Base-by-base conservation (phyloP, 2,888 invertebrate genomes). In the Tetranychus piercei region DNA sequence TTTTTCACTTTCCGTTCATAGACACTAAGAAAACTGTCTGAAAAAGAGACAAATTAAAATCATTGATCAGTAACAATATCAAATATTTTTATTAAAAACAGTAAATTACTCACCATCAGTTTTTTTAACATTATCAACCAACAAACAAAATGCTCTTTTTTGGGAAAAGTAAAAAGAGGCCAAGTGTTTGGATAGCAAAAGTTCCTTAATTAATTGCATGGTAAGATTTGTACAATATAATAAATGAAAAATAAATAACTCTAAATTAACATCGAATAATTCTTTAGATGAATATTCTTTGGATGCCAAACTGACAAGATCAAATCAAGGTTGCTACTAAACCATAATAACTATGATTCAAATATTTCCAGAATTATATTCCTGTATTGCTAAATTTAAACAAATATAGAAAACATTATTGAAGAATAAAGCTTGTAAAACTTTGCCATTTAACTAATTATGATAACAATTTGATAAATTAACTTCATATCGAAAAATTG, bases 1-100 rank as follows among this genome's bases (percentile, higher is more conserved):
- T 77, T 78, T 22, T 79, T 70, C 1, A 78, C 75, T 72, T 76
- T 76, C 20, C 77, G 72, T 75, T 76, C 75, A 66, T 78, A 78
- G 3, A 75, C 71, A 22, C 34, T 20, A 1, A 69, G 69, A 22
- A 69, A 23, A n/a, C 20, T 69, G 1, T 22, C 69, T 69, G 34
- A 7, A 69, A 23, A 67, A 22, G 34, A 69, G 7, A 55, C 55
- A 55, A 55, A 55, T 9, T 1, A 7, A 55, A 55, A 55, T 34
- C 34, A 34, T 34, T 34, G 34, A 9, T 7, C 6, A n/a, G 65
- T 15, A 66, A 20, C 20, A 18, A 1, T 66, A 66, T 66, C 7
- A 20, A 18, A 7, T 7, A 7, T 20, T 66, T 66, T 66, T 18
- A 6, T 66, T 11, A 1, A 69, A 23, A 23, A n/a, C 6, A 20